Conservation (phyloP, 2,113 vertebrate species). For the Monopterus albus region DNA sequence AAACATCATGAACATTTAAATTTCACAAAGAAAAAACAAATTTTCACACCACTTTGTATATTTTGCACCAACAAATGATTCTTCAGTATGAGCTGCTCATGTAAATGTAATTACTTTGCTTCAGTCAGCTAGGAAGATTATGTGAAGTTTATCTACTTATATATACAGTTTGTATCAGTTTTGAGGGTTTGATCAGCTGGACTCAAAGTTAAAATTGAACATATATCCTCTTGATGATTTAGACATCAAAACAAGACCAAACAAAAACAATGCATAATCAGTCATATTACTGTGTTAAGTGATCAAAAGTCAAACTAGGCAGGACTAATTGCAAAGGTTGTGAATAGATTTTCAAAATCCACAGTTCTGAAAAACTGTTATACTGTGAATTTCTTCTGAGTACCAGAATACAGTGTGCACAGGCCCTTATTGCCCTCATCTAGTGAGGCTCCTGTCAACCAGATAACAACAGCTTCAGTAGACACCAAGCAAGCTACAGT, state of each 20-base stretch:
- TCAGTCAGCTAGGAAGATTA: too few species aligned
- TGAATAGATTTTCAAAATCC: not conserved
- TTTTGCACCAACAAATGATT: too few species aligned
- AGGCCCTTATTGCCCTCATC: not conserved
- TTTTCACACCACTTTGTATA: too few species aligned
- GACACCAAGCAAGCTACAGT: slow-evolving; percentile 9
- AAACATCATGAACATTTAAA: too few species aligned
- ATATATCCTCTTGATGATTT: not conserved
- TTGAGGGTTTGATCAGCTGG: not conserved
- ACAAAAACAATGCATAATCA: not conserved
- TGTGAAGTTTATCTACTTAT: too few species aligned
- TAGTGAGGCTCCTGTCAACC: slow-evolving; percentile 21
- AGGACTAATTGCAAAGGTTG: not conserved
- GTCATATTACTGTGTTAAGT: not conserved
- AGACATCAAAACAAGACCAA: slow-evolving; percentile 22
- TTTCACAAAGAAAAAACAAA: too few species aligned
- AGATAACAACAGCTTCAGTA: slow-evolving; percentile 11
- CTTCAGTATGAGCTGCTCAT: too few species aligned
- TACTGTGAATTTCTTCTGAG: slow-evolving; percentile 20
- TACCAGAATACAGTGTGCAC: not conserved
- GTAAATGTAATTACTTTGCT: too few species aligned
- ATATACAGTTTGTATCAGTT: too few species aligned
- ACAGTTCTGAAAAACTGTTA: slow-evolving; percentile 3
- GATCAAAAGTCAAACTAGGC: slow-evolving; percentile 12
- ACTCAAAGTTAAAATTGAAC: not conserved